Evolutionary conservation across 2,113 vertebrate species (phyloP).

Genomic region (Pica pica): DNA sequence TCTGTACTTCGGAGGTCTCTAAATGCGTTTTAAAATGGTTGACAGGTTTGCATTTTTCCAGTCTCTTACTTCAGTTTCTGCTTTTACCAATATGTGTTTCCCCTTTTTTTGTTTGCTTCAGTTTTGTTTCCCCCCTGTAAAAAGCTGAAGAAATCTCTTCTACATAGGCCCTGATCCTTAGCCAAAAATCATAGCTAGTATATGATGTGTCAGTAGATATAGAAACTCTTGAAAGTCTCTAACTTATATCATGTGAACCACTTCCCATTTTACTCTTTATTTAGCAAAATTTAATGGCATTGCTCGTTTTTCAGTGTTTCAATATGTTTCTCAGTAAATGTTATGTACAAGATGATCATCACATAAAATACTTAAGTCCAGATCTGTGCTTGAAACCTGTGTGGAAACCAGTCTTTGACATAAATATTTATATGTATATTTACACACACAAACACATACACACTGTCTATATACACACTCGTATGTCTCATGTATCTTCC

Average conservation of each 20-base stretch:
- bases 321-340: not conserved
- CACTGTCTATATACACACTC: not conserved
- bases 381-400: not conserved
- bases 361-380: not conserved
- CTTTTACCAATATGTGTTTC: not conserved
- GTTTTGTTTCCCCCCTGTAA: not conserved
- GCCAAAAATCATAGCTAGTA: not conserved
- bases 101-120: not conserved
- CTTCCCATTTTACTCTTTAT: not conserved
- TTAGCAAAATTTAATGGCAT: not conserved
- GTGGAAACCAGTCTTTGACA: not conserved
- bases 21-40: not conserved
- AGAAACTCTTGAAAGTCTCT: not conserved
- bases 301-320: not conserved
- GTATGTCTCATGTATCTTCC: not conserved
- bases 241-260: not conserved
- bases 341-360: not conserved
- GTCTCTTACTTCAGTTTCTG: not conserved
- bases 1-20: not conserved
- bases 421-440: not conserved
- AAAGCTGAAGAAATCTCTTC: not conserved
- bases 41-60: not conserved
- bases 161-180: not conserved
- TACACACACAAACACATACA: not conserved
- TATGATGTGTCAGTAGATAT: not conserved